Percentiles rank a stretch among this genome's conserved stretches.
These are phyloP conservation scores for Dinomys branickii DNA, from an alignment of 2,113 vertebrate genomes.

Conservation along the genomic window DNA sequence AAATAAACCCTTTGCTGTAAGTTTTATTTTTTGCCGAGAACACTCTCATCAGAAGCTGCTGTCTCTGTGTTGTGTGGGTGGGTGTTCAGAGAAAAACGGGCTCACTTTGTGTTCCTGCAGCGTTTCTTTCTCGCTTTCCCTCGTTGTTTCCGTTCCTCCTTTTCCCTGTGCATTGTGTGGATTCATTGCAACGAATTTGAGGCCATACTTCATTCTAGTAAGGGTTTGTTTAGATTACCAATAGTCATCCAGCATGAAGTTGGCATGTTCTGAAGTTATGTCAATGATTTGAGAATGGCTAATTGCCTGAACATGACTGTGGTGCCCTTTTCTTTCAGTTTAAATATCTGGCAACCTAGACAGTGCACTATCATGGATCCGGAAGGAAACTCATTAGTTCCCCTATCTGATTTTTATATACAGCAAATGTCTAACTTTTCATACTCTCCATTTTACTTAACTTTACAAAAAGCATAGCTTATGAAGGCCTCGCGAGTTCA, in stretches of 20 bases:
- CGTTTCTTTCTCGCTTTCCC: constrained; percentile 78
- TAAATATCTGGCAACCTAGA: background rate
- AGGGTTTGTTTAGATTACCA: background rate
- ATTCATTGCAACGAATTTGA: constrained; percentile 56
- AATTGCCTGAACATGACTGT: background rate
- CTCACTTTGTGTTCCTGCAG: constrained; percentile 83
- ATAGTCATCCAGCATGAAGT: background rate
- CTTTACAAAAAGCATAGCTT: background rate
- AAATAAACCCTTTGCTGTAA: constrained; percentile 74
- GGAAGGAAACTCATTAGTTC: background rate
- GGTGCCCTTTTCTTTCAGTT: background rate
- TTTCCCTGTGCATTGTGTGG: constrained; percentile 48
- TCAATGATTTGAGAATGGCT: background rate
- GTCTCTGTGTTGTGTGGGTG: constrained; percentile 81
- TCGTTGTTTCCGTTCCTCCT: constrained; percentile 75
- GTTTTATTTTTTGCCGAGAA: constrained; percentile 84
- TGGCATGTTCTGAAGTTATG: background rate
- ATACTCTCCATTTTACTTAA: background rate
- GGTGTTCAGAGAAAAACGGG: constrained; percentile 84
- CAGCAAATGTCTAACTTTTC: background rate
- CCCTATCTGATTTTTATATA: background rate
- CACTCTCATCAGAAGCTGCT: constrained; percentile 85
- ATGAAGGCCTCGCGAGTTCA: background rate
- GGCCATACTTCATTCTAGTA: background rate
- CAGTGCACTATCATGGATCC: too few species aligned